Evolutionary conservation across 2,113 vertebrate genomes (phyloP).

Genomic region (Carassius auratus): DNA sequence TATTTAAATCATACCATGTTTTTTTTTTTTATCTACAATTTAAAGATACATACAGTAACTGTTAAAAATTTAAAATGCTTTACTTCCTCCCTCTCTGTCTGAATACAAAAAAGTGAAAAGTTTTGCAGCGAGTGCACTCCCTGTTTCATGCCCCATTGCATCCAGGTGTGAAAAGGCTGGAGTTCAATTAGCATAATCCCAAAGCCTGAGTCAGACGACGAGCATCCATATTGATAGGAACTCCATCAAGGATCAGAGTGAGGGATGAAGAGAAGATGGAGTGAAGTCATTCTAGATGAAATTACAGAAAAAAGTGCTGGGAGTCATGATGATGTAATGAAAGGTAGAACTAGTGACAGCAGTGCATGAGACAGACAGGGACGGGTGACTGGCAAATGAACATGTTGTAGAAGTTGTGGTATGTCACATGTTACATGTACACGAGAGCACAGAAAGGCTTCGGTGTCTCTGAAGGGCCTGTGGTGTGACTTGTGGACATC

Average conservation of each 20-base stretch:
- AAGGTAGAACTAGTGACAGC: neutral
- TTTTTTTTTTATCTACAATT: too few species aligned
- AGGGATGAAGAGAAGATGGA: neutral
- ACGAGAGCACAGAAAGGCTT: neutral
- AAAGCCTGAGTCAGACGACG: slow-evolving; percentile 48
- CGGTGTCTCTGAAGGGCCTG: neutral
- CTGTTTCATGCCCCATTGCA: slow-evolving; percentile 77
- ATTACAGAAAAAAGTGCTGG: neutral
- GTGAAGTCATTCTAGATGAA: slow-evolving; percentile 11
- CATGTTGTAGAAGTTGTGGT: neutral
- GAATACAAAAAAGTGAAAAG: slow-evolving; percentile 53
- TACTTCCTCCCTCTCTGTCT: slow-evolving; percentile 27
- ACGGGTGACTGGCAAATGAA: neutral
- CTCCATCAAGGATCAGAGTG: slow-evolving; percentile 55
- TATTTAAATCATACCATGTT: neutral
- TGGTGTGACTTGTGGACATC: slow-evolving; percentile 18
- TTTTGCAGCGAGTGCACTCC: slow-evolving; percentile 68
- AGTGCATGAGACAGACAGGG: slow-evolving; percentile 1
- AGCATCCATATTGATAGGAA: slow-evolving; percentile 57
- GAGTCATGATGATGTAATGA: slow-evolving; percentile 6
- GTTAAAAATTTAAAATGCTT: neutral
- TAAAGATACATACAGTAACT: neutral
- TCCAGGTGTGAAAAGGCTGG: slow-evolving; percentile 70
- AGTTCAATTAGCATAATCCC: slow-evolving; percentile 77
- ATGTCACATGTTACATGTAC: slow-evolving; percentile 11